Percentiles rank a stretch among this genome's conserved stretches.
phyloP scores from a whole-genome alignment of 1,140 invertebrate species.

The Calephelis virginiensis region DNA sequence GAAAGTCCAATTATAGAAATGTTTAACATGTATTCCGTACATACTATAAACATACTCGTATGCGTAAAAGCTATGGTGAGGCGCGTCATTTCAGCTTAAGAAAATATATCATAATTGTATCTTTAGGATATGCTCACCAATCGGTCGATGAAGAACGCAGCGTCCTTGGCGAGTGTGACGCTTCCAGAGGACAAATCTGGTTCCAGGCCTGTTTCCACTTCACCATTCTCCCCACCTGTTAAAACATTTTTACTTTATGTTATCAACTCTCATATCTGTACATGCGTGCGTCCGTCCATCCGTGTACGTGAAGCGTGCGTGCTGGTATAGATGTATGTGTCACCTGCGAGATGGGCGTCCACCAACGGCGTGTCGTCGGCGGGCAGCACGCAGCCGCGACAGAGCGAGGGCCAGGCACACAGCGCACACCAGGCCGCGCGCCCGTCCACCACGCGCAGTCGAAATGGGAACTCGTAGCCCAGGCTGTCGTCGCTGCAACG shows the following conservation, averaged over 20 bases:
- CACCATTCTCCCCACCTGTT: too few species aligned
- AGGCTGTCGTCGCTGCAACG: constrained; percentile 89
- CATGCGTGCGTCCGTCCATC: too few species aligned
- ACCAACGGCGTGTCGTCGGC: constrained; percentile 80
- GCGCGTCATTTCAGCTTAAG: too few species aligned
- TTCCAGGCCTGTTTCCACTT: too few species aligned
- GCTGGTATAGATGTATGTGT: neutral
- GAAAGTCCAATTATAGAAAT: too few species aligned
- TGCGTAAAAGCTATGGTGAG: too few species aligned
- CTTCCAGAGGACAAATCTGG: too few species aligned
- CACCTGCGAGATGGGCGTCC: neutral
- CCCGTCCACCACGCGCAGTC: constrained; percentile 85
- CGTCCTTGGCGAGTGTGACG: neutral
- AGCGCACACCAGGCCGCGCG: constrained; percentile 86
- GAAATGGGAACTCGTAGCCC: constrained; percentile 93
- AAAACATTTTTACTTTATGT: too few species aligned
- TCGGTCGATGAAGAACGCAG: neutral
- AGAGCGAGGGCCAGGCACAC: constrained; percentile 92
- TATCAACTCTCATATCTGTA: too few species aligned
- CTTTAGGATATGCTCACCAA: neutral
- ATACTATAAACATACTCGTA: too few species aligned
- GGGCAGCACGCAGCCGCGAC: constrained; percentile 89
- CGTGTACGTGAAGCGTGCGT: neutral
- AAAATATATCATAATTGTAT: too few species aligned
- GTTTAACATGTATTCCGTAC: too few species aligned